Evolutionary conservation across 2,888 invertebrate genomes (phyloP).

Genomic region (Flabesymbios commensalis): DNA sequence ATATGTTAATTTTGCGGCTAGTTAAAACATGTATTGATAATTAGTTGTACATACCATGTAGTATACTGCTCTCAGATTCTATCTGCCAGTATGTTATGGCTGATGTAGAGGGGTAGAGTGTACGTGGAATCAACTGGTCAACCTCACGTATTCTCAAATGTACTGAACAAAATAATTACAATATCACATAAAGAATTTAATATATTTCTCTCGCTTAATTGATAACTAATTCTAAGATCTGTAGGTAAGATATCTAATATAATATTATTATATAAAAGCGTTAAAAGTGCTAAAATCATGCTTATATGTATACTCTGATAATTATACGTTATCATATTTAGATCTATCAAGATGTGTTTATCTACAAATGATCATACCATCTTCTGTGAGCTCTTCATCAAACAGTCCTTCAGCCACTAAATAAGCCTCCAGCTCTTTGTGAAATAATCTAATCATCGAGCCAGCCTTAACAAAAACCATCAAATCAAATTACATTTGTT

Average conservation of each 20-base stretch:
- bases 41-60: too few relatives aligned
- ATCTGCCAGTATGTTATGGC: slow-evolving; percentile 61
- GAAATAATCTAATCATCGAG: slow-evolving; percentile 56
- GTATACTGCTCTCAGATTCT: slow-evolving; percentile 38
- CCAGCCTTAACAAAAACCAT: slow-evolving; percentile 49
- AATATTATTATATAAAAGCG: too few relatives aligned
- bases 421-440: slow-evolving; percentile 61
- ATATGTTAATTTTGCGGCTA: too few relatives aligned
- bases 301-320: too few relatives aligned
- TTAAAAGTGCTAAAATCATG: too few relatives aligned
- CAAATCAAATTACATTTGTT: slow-evolving; percentile 13
- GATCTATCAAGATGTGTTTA: not conserved
- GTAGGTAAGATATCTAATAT: too few relatives aligned
- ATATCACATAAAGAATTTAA: too few relatives aligned
- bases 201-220: too few relatives aligned
- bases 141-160: slow-evolving; percentile 60
- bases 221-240: too few relatives aligned
- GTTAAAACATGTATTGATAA: too few relatives aligned
- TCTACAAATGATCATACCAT: slow-evolving; percentile 45
- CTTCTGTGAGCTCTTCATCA: slow-evolving; percentile 58
- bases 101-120: slow-evolving; percentile 58
- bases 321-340: too few relatives aligned
- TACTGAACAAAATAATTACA: too few relatives aligned
- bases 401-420: slow-evolving; percentile 60
- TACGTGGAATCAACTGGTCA: slow-evolving; percentile 59